These are phyloP conservation scores for Botrylloides violaceus DNA, from an alignment of 23 tunicate species.

Conservation along the genomic window DNA sequence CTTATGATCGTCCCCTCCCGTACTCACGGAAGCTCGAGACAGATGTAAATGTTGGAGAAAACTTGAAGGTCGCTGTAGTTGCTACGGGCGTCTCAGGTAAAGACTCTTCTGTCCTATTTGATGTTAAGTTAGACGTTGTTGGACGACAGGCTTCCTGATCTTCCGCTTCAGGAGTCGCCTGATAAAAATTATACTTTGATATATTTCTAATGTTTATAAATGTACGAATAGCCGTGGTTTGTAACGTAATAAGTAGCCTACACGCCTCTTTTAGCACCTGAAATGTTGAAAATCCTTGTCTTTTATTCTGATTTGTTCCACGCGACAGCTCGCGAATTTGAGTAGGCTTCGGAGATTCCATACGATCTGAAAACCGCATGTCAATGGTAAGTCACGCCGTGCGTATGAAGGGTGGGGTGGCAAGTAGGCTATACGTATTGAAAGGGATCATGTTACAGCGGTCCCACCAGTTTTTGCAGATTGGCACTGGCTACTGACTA, in stretches of 20 bases:
- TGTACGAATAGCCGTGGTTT: too few species aligned
- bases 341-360: slow-evolving; percentile 25
- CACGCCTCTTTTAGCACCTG: too few species aligned
- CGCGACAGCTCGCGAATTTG: slow-evolving; percentile 17
- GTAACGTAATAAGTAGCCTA: too few species aligned
- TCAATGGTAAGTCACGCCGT: not conserved
- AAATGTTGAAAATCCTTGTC: slow-evolving; percentile 11
- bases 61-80: not conserved
- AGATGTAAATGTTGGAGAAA: not conserved
- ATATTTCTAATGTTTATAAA: too few species aligned
- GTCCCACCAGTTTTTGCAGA: too few species aligned
- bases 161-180: not conserved
- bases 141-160: not conserved
- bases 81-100: too few species aligned
- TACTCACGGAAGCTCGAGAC: not conserved
- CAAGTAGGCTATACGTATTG: not conserved
- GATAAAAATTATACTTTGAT: not conserved
- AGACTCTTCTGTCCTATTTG: too few species aligned
- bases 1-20: too few species aligned
- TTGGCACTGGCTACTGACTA: too few species aligned
- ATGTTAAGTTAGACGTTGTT: too few species aligned
- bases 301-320: slow-evolving; percentile 2
- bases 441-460: too few species aligned
- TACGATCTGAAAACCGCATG: slow-evolving; percentile 4
- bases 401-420: not conserved